phyloP scores from a whole-genome alignment of 2,797 vertebrate species.

The Epinephelus awoara region DNA sequence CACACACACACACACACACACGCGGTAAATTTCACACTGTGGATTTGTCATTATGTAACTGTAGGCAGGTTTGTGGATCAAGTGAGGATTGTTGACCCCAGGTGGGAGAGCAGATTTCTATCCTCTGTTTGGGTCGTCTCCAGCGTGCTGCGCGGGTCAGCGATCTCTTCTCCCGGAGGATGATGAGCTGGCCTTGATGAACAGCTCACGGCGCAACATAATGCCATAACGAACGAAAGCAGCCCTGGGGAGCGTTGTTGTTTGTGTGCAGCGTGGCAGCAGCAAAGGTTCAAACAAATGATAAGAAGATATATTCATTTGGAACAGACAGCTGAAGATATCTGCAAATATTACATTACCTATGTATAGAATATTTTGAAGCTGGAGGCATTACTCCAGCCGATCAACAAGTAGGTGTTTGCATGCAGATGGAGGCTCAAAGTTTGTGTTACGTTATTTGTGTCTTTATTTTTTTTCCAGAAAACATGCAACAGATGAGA shows the following conservation, averaged over 20 bases:
- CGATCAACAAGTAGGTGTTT: background rate
- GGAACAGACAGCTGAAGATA: conserved; percentile 49
- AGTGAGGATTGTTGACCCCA: conserved; percentile 22
- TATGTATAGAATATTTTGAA: conserved; percentile 29
- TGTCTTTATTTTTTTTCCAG: conserved; percentile 14
- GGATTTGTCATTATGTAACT: conserved; percentile 22
- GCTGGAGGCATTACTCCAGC: background rate
- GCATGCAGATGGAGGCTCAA: conserved; percentile 1
- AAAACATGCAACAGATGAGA: conserved; percentile 1
- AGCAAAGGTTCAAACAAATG: conserved; percentile 44
- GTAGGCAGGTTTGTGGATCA: conserved; percentile 35
- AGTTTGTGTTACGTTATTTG: background rate
- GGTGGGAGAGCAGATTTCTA: conserved; percentile 40
- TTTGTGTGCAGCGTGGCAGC: conserved; percentile 35
- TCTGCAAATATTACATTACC: conserved; percentile 49
- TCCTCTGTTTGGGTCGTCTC: background rate
- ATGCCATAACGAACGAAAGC: conserved; percentile 52
- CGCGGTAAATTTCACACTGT: conserved; percentile 5
- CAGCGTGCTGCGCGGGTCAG: conserved; percentile 5
- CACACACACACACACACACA: conserved; percentile 1
- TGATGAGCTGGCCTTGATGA: conserved; percentile 45
- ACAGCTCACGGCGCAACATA: conserved; percentile 25
- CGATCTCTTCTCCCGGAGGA: conserved; percentile 24
- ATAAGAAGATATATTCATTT: conserved; percentile 57
- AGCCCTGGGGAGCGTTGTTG: background rate